These are phyloP conservation scores for Diuraphis noxia DNA, from an alignment of 1,140 invertebrate genomes.

Conservation along the genomic window DNA sequence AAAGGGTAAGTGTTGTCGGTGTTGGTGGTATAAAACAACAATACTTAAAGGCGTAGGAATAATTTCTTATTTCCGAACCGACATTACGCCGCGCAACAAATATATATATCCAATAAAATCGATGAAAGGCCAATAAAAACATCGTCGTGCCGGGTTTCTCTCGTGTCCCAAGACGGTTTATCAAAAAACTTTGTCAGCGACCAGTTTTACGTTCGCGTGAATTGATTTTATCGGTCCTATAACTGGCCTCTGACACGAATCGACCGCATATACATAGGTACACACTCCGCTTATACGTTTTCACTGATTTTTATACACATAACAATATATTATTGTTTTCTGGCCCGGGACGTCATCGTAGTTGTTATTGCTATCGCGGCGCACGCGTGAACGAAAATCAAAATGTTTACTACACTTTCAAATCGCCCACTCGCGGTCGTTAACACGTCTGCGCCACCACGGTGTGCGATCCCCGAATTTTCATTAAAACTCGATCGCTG, in stretches of 20 bases:
- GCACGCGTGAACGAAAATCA: not conserved
- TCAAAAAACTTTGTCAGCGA: constrained; percentile 46
- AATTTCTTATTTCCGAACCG: constrained; percentile 1
- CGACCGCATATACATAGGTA: not conserved
- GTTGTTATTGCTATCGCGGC: not conserved
- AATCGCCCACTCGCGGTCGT: not conserved
- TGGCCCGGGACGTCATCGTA: not conserved
- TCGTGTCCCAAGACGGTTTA: constrained; percentile 28
- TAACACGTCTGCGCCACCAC: not conserved
- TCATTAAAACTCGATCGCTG: not conserved
- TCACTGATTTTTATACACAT: not conserved
- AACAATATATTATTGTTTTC: not conserved
- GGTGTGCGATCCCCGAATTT: not conserved
- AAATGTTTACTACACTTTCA: constrained; percentile 3
- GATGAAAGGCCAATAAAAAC: not conserved
- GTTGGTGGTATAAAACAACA: not conserved
- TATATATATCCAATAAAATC: constrained; percentile 18
- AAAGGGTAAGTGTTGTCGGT: not conserved
- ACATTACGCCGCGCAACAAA: not conserved
- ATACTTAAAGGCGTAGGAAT: not conserved
- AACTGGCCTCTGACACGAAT: constrained; percentile 45
- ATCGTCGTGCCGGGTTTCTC: constrained; percentile 10
- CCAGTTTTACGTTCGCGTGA: constrained; percentile 39
- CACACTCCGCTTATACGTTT: not conserved
- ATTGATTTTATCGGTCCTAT: constrained; percentile 46